phyloP scores from a whole-genome alignment of 2,113 vertebrate species.

The Mastomys natalensis region DNA sequence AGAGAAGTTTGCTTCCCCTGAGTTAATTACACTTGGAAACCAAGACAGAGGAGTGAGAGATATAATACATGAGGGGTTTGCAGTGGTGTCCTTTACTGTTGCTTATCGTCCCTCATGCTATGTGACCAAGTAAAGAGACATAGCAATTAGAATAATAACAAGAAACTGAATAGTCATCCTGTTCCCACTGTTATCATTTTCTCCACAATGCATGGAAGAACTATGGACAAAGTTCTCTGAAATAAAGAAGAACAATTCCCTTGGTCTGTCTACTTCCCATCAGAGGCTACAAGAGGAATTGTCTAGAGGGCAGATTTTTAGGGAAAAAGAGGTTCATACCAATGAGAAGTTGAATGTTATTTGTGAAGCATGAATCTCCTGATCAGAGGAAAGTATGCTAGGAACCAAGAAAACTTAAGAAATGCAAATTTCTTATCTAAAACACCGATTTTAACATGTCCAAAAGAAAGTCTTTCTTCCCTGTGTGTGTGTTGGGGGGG shows the following conservation, averaged over 20 bases:
- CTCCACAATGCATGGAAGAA: neutral
- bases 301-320: neutral
- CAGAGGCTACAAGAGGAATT: neutral
- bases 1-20: neutral
- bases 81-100: neutral
- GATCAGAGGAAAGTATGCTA: neutral
- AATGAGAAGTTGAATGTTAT: neutral
- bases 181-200: neutral
- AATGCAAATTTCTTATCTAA: neutral
- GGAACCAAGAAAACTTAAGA: neutral
- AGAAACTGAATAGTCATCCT: neutral
- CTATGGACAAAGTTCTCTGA: neutral
- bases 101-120: neutral
- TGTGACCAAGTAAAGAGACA: neutral
- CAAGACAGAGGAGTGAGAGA: neutral
- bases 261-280: neutral
- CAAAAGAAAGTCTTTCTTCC: neutral
- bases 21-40: neutral
- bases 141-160: neutral
- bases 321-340: neutral
- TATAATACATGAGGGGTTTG: accelerated
- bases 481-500: no score
- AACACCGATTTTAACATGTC: neutral
- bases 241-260: neutral
- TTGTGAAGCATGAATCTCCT: neutral